Evolutionary conservation across 2,888 invertebrate species (phyloP), one percentile per base, ranked within the genome.

Genomic region (Isoperla grammatica): DNA sequence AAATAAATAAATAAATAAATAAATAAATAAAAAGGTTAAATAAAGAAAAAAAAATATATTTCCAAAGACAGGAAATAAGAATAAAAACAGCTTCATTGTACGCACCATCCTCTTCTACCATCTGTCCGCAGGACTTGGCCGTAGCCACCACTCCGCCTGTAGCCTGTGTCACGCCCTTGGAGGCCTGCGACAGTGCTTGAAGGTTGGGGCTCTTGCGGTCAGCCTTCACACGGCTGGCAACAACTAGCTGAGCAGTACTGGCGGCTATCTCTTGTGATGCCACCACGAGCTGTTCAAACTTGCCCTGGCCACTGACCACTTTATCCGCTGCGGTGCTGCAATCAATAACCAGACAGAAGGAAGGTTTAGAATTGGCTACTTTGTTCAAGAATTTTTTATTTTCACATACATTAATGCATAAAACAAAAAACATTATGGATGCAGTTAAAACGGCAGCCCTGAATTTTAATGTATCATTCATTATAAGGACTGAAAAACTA

Each of bases 201-300:
- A 99, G 79, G 70, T 90, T 88, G 65, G 78, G 77, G 69, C 95
- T 90, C 62, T 85, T 83, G 65, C 90, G 83, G 68, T 91, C 88
- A 0, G 99, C 96, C 76, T 98, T 95, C 6, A 99, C 98, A 59
- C 92, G 85, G 65, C 95, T 95, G 12, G 98, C 95, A 0, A 98
- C 95, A 56, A 98, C 98, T 61, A 99, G 80, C 76, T 98, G 98
- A 50, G 97, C 96, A 1, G 98, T 98, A 67, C 89, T 93, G 63
- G 93, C 97, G 58, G 94, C 92, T 61, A 96, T 95, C 74, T 94
- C 94, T 76, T 98, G 96, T 19, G 98, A 95, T 6, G 96, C 97
- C 1, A 95, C 98, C 61, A 96, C 90, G 62, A 99, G 82, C 71
- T 93, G 91, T 71, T 95, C 95, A 71, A 91, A 84, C 73, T 95